phyloP scores from a whole-genome alignment of 2,113 vertebrate species.

The Tympanuchus pallidicinctus region DNA sequence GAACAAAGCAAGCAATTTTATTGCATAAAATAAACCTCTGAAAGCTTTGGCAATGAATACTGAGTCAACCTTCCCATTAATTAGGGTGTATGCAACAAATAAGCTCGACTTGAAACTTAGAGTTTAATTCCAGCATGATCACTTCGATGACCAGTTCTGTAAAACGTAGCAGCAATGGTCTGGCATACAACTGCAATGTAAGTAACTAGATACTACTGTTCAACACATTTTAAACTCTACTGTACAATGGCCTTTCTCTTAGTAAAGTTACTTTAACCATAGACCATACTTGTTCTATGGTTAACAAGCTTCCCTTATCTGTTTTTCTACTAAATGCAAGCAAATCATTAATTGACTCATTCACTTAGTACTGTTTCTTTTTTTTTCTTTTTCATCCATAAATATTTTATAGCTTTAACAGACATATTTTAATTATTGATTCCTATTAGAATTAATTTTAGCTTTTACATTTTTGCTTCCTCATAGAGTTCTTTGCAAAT shows the following conservation, averaged over 20 bases:
- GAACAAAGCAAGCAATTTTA: conserved; percentile 12
- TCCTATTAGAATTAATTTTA: neutral
- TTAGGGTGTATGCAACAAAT: neutral
- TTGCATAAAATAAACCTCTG: neutral
- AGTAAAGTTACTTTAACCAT: conserved; percentile 13
- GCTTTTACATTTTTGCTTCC: neutral
- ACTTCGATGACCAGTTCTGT: conserved; percentile 27
- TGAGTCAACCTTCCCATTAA: conserved; percentile 2
- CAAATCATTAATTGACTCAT: neutral
- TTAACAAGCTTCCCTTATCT: conserved; percentile 1
- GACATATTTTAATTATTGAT: neutral
- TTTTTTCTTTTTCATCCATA: neutral
- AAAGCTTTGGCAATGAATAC: neutral
- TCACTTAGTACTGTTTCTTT: neutral
- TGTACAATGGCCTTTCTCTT: neutral
- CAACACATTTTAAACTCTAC: neutral
- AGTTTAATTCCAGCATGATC: conserved; percentile 14
- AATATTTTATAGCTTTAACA: neutral
- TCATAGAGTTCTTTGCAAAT: neutral
- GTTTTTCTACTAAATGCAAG: neutral
- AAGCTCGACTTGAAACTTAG: neutral
- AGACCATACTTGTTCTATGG: neutral
- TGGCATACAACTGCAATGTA: fast-evolving
- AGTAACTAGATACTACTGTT: neutral
- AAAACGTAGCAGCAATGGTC: neutral